phyloP scores from a whole-genome alignment of 2,888 invertebrate species.

The Drosophila anomalipes region DNA sequence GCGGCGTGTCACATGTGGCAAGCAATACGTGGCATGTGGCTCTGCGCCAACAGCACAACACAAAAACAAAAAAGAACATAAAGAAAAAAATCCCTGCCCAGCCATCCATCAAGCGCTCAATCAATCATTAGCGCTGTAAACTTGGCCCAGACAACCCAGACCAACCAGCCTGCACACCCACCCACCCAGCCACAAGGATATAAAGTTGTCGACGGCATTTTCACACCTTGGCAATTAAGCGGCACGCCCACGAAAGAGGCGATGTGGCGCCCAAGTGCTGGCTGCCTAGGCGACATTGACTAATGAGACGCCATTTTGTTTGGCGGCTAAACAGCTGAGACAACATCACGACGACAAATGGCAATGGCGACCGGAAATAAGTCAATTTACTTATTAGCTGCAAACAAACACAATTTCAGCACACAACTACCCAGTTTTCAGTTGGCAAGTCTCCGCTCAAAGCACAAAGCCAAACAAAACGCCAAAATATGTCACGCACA shows the following conservation, averaged over 20 bases:
- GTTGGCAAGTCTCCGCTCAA: constrained; percentile 22
- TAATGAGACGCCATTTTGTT: constrained; percentile 78
- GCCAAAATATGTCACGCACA: constrained; percentile 62
- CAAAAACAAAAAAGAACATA: not conserved
- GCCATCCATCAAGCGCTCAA: constrained; percentile 75
- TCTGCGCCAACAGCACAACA: not conserved
- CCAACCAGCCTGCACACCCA: not conserved
- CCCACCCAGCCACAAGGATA: constrained; percentile 4
- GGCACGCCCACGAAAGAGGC: constrained; percentile 20
- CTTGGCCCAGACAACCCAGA: constrained; percentile 24
- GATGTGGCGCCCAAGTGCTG: constrained; percentile 34
- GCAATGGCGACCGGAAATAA: constrained; percentile 70
- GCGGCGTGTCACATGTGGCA: constrained; percentile 31
- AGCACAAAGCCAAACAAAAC: constrained; percentile 63
- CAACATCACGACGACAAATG: constrained; percentile 53
- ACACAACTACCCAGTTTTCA: constrained; percentile 6
- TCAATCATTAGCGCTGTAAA: constrained; percentile 73
- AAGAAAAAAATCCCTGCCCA: constrained; percentile 28
- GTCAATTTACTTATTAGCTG: constrained; percentile 78
- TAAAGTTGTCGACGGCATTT: constrained; percentile 42
- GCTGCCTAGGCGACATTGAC: constrained; percentile 76
- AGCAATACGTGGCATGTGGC: constrained; percentile 25
- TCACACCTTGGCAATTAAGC: constrained; percentile 77
- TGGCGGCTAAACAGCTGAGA: constrained; percentile 66
- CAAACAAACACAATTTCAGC: constrained; percentile 9